Evolutionary conservation across 2,888 invertebrate genomes (phyloP), one percentile per base, ranked within the genome.

Genomic region (Gymnosoma rotundatum): DNA sequence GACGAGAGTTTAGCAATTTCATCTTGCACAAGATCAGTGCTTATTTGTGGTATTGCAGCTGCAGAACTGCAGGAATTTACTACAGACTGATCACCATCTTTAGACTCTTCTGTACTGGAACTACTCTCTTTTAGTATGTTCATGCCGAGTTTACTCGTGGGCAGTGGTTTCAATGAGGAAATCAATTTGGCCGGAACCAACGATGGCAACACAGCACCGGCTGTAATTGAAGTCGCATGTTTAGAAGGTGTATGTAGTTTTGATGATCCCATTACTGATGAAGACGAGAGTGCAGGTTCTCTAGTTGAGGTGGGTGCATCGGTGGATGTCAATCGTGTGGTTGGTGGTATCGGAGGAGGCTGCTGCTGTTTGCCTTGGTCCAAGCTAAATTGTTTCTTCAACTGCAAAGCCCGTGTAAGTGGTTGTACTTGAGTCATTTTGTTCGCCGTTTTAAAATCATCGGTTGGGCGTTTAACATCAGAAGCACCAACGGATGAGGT

Each of bases 1-100:
- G 92, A 92, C 60, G 92, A 92, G 20, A 92, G 86, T 85, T 92
- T 92, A n/a, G 91, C 92, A 50, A 92, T 92, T 88, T 92, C 92
- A 84, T 92, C 92, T 86, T 92, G 92, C 48, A 92, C 91, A 61
- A 91, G 85, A 86, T 92, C 89, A 45, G 92, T 92, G 86, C 92
- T 92, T 9, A 92, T 92, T 86, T 91, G 90, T 10, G 92, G 92
- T 87, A 92, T 92, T n/a, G 88, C 63, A 10, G 89, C 78, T 12
- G 61, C 38, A 4, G 64, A 14, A 25, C 63, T 25, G 12, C 20
- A 86, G 2, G 73, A 20, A 38, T 16, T 20, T 1, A 56, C 32
- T 7, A 78, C 83, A 20, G 88, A 83, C 3, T 80, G 73, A n/a
- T 88, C 87, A 36, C 91, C 90, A 52, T 92, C 91, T 61, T 90